Evolutionary conservation across 2,797 vertebrate species (phyloP).

Genomic region (Brotogeris chrysoptera): DNA sequence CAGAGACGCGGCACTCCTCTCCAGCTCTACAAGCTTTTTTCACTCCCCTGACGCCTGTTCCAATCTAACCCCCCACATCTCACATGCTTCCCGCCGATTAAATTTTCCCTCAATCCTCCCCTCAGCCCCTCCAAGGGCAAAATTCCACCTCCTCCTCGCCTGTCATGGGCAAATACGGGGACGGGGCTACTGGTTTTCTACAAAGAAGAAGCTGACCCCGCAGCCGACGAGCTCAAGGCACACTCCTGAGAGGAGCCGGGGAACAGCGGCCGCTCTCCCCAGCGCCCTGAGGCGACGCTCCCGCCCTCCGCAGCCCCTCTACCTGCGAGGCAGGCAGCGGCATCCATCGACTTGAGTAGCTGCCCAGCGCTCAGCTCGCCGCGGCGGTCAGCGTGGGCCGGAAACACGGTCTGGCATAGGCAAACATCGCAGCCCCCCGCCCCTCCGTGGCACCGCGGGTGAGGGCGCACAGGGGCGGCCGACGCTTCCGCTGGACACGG

Average conservation of each 20-base stretch:
- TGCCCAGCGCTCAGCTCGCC: conserved; percentile 75
- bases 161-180: neutral
- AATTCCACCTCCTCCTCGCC: neutral
- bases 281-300: neutral
- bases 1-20: accelerated
- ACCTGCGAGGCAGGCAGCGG: conserved; percentile 77
- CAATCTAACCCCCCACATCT: neutral
- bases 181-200: too few relatives aligned
- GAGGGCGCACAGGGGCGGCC: neutral
- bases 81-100: neutral
- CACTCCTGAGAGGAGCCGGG: neutral
- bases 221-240: neutral
- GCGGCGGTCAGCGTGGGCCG: conserved; percentile 66
- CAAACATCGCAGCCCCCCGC: conserved; percentile 3
- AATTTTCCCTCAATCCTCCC: neutral
- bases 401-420: conserved; percentile 74
- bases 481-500: too few relatives aligned
- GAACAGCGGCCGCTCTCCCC: too few relatives aligned
- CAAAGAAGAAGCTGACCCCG: neutral
- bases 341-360: conserved; percentile 79
- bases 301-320: neutral
- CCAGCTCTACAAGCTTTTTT: neutral
- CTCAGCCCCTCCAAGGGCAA: neutral
- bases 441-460: neutral
- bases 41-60: neutral